Conservation (phyloP, 2,113 vertebrate species). For the Ochotona curzoniae region DNA sequence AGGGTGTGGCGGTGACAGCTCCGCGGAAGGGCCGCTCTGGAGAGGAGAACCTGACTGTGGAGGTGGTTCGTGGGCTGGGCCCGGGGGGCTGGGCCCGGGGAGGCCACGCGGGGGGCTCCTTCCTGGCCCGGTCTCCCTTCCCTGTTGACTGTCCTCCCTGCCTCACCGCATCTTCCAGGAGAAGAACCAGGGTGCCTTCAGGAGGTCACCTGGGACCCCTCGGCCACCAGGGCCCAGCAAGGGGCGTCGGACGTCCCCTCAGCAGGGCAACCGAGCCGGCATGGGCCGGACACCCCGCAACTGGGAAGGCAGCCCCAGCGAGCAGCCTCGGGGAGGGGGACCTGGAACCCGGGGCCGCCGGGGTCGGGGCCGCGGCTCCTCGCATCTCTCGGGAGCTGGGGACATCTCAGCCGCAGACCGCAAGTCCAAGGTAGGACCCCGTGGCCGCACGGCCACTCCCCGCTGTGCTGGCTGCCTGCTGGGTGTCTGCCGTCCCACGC, state of each 20-base stretch:
- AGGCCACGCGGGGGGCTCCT: too few relatives aligned
- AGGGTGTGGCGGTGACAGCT: slow-evolving; percentile 92
- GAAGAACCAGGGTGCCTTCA: slow-evolving; percentile 85
- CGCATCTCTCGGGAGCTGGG: background rate
- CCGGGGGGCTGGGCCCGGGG: too few relatives aligned
- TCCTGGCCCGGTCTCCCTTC: background rate
- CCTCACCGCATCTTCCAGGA: slow-evolving; percentile 83
- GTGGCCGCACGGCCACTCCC: too few relatives aligned
- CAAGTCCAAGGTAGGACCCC: slow-evolving; percentile 80
- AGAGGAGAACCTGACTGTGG: slow-evolving; percentile 89
- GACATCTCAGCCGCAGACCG: slow-evolving; percentile 61
- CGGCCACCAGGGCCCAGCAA: slow-evolving; percentile 60
- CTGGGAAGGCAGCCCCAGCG: slow-evolving; percentile 75
- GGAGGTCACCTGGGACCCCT: slow-evolving; percentile 76
- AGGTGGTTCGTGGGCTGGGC: slow-evolving; percentile 87
- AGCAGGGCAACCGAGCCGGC: slow-evolving; percentile 66
- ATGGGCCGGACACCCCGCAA: slow-evolving; percentile 37
- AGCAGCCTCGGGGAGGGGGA: slow-evolving; percentile 72
- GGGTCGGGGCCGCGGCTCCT: slow-evolving; percentile 45
- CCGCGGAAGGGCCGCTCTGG: slow-evolving; percentile 86
- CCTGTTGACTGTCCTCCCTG: background rate
- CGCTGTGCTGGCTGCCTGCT: too few relatives aligned
- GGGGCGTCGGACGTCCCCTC: background rate
- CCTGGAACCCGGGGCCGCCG: slow-evolving; percentile 67
- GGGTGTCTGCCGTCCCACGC: too few relatives aligned